phyloP scores from a whole-genome alignment of 2,888 invertebrate species.

The Biston betularia region DNA sequence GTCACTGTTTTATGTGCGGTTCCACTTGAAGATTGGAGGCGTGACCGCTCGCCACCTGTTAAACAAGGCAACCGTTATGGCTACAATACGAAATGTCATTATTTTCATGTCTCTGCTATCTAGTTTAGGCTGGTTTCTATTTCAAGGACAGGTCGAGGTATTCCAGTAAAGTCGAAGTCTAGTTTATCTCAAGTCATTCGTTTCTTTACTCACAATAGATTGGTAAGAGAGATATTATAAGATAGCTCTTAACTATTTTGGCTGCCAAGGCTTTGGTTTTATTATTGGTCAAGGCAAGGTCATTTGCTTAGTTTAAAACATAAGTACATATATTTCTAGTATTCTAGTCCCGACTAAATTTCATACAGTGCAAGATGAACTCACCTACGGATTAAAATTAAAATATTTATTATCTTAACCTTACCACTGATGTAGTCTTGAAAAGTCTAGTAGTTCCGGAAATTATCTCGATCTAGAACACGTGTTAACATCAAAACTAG shows the following conservation, averaged over 20 bases:
- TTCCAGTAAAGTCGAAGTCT: not conserved
- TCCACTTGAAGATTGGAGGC: conserved; percentile 58
- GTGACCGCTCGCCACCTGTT: conserved; percentile 60
- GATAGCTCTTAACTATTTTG: no score
- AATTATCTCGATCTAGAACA: conserved; percentile 15
- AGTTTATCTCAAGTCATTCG: not conserved
- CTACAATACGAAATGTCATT: conserved; percentile 23
- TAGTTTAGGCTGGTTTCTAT: conserved; percentile 7
- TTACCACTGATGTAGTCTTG: conserved; percentile 10
- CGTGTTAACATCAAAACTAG: conserved; percentile 6
- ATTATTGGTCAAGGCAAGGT: no score
- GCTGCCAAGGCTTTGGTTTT: no score
- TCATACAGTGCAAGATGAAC: not conserved
- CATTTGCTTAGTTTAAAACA: not conserved
- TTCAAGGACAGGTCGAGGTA: conserved; percentile 5
- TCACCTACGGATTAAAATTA: conserved; percentile 3
- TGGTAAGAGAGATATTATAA: no score
- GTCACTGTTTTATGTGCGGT: conserved; percentile 53
- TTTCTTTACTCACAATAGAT: no score
- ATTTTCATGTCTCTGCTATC: conserved; percentile 10
- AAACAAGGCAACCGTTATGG: conserved; percentile 58
- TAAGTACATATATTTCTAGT: not conserved
- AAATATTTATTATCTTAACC: conserved; percentile 5
- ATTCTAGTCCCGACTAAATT: not conserved
- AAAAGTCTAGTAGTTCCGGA: conserved; percentile 18